Conservation (phyloP, 2,797 vertebrate species). For the Micrastur ruficollis region DNA sequence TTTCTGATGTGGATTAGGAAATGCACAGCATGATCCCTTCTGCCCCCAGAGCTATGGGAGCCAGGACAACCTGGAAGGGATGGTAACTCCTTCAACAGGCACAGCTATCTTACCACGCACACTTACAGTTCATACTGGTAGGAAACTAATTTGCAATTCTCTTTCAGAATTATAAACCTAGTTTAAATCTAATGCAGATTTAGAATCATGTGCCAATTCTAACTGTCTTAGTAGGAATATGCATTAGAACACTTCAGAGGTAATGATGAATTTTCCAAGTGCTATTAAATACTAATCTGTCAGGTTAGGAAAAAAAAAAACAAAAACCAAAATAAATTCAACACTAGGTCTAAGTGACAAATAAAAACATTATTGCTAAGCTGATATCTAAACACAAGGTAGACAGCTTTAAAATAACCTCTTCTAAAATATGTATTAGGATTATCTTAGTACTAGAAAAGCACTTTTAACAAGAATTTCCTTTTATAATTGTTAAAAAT, state of each 20-base stretch:
- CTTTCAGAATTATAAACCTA: background rate
- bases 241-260: background rate
- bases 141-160: background rate
- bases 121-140: background rate
- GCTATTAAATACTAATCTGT: background rate
- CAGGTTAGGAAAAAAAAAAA: background rate
- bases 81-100: background rate
- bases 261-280: background rate
- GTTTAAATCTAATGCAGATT: background rate
- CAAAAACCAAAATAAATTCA: background rate
- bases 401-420: background rate
- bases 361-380: background rate
- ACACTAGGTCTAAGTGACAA: background rate
- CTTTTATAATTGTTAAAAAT: background rate
- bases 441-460: background rate
- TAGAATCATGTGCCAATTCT: background rate
- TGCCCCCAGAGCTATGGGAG: background rate
- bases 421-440: background rate
- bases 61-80: background rate
- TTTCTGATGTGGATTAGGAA: background rate
- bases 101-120: background rate
- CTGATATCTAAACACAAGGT: background rate
- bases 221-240: background rate
- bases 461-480: background rate
- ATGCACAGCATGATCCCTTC: background rate